Base-by-base conservation (phyloP, 35 echinoderm and acorn worm species). In the Amphiura filiformis region DNA sequence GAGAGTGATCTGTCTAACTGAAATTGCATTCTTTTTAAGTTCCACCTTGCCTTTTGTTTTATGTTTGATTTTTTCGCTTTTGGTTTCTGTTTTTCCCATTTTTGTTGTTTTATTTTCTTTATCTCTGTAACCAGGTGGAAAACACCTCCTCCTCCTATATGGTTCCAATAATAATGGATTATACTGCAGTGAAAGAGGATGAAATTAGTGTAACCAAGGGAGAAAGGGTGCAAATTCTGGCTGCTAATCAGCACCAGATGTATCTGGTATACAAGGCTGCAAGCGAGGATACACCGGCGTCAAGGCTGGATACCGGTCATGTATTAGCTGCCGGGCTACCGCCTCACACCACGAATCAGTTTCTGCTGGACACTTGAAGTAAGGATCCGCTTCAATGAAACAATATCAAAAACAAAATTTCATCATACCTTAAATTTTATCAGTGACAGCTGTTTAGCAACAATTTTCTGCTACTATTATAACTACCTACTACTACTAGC, bases 181-280 rank as follows among this genome's bases (percentile, higher is more conserved):
- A 92, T 47, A 57, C 83, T 13, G 96, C 96, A 12, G 83, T 90
- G 37, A 99, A 94, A 57, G 96, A 99, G 49, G 96, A 99, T 79
- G 96, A 99, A 81, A 99, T 99, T 65, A 91, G 86, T 34, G 93
- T 99, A 26, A 26, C 89, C 82, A 94, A 93, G 75, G 96, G 96
- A 78, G 96, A 99, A 75, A 93, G 81, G 33, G 96, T 99, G 9
- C 96, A 99, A 81, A 95, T 99, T 76, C 90, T 94, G 26, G 96
- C 96, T 13, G 90, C 96, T 77, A 99, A 99, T 65, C 96, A 99
- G 88, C 96, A 94, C 86, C 92, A 94, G 65, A 99, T 99, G 96
- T 99, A 85, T 82, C 86, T 99, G 90, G 96, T 99, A 22, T 89
- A 94, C 86, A 82, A 87, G 57, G 82, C 92, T 34, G 90, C 93